phyloP scores from a whole-genome alignment of 1,140 invertebrate species.

The Trichogramma pretiosum region DNA sequence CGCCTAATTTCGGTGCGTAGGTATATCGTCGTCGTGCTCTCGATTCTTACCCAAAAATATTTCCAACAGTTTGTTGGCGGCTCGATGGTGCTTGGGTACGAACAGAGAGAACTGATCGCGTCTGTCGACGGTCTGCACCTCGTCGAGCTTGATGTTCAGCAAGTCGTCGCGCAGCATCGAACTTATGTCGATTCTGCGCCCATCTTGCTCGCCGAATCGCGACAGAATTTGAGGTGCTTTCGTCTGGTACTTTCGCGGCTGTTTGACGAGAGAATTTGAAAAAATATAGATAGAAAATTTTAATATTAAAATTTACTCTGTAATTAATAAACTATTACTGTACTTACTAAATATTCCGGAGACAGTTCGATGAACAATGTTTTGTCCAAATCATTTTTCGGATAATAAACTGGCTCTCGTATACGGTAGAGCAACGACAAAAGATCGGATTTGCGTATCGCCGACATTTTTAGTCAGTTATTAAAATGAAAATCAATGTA shows the following conservation, averaged over 20 bases:
- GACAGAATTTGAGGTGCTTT: slow-evolving; percentile 46
- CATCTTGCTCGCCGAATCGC: slow-evolving; percentile 51
- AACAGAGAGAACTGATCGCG: slow-evolving; percentile 67
- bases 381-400: no score
- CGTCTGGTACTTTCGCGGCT: slow-evolving; percentile 36
- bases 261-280: no score
- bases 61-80: slow-evolving; percentile 61
- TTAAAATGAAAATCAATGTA: no score
- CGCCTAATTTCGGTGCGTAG: not conserved
- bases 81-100: slow-evolving; percentile 57
- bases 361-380: no score
- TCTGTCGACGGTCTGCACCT: slow-evolving; percentile 56
- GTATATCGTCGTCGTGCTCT: not conserved
- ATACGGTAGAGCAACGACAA: no score
- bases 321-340: no score
- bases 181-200: slow-evolving; percentile 48
- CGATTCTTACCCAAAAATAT: slow-evolving; percentile 54
- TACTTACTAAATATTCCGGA: no score
- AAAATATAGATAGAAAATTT: no score
- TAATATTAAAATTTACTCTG: no score
- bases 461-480: no score
- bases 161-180: slow-evolving; percentile 61
- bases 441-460: no score
- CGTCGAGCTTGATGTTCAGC: slow-evolving; percentile 22
- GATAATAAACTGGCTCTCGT: no score